Percentiles rank a stretch among this genome's conserved stretches.
Conservation (phyloP, 2,797 vertebrate species). For the Sebastes iracundus region DNA sequence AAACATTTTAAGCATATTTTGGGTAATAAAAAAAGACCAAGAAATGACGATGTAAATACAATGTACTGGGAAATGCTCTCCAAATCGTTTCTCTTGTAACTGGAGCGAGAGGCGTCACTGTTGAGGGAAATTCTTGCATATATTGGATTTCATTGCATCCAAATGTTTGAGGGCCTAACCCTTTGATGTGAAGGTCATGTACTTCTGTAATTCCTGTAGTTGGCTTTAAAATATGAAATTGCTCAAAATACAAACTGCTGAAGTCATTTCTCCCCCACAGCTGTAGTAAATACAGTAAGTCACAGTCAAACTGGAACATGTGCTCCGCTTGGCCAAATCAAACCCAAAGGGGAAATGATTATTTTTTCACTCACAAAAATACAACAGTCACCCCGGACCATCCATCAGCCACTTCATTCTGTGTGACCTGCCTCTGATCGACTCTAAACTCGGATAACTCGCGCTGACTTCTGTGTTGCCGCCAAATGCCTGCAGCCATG, state of each 20-base stretch:
- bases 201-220: constrained; percentile 15
- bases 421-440: constrained; percentile 19
- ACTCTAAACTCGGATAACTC: constrained; percentile 26
- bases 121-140: constrained; percentile 16
- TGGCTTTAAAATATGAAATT: constrained; percentile 49
- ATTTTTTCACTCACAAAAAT: constrained; percentile 37
- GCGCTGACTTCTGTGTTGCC: constrained; percentile 37
- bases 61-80: neutral
- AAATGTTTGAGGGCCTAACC: constrained; percentile 18
- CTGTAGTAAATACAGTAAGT: constrained; percentile 72
- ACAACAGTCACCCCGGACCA: constrained; percentile 28
- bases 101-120: constrained; percentile 1
- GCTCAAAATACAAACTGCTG: constrained; percentile 61
- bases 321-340: constrained; percentile 54
- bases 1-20: constrained; percentile 70
- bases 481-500: constrained; percentile 30
- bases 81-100: neutral
- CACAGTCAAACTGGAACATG: constrained; percentile 62
- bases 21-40: constrained; percentile 7
- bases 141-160: constrained; percentile 23
- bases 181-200: constrained; percentile 28
- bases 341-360: constrained; percentile 34
- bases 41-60: constrained; percentile 37
- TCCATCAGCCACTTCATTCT: constrained; percentile 22
- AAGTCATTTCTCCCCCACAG: constrained; percentile 63